These are phyloP conservation scores for Hypotaenidia philippensis DNA, from an alignment of 2,797 vertebrate species.

Conservation along the genomic window DNA sequence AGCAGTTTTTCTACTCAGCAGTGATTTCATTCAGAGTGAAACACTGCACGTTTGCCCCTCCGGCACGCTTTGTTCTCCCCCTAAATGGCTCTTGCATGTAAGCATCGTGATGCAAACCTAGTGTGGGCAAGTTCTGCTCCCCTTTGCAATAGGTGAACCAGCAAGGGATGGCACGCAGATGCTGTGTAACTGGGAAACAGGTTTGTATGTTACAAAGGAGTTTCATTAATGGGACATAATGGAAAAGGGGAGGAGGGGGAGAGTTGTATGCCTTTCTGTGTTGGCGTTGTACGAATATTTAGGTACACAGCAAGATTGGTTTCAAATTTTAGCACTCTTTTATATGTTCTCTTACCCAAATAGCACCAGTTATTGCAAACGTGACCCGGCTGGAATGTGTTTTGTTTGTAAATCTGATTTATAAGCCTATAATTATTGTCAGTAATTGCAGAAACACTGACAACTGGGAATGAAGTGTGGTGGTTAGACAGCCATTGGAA, in stretches of 20 bases:
- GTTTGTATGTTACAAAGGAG: not conserved
- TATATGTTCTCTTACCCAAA: not conserved
- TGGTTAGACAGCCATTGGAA: not conserved
- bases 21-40: not conserved
- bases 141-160: not conserved
- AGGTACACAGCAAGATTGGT: not conserved
- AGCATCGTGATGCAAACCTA: accelerated
- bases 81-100: not conserved
- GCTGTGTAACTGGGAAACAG: not conserved
- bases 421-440: not conserved
- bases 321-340: constrained; percentile 18
- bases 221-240: not conserved
- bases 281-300: not conserved
- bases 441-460: constrained; percentile 17
- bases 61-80: not conserved
- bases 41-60: not conserved
- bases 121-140: not conserved
- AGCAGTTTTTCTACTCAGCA: not conserved
- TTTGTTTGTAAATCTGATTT: constrained; percentile 33
- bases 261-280: not conserved
- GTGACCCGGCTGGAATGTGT: not conserved
- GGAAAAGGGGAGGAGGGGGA: not conserved
- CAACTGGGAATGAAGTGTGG: not conserved
- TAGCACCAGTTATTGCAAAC: not conserved
- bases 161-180: not conserved